These are phyloP conservation scores for Lysandra coridon DNA, from an alignment of 2,888 invertebrate species.

Conservation along the genomic window DNA sequence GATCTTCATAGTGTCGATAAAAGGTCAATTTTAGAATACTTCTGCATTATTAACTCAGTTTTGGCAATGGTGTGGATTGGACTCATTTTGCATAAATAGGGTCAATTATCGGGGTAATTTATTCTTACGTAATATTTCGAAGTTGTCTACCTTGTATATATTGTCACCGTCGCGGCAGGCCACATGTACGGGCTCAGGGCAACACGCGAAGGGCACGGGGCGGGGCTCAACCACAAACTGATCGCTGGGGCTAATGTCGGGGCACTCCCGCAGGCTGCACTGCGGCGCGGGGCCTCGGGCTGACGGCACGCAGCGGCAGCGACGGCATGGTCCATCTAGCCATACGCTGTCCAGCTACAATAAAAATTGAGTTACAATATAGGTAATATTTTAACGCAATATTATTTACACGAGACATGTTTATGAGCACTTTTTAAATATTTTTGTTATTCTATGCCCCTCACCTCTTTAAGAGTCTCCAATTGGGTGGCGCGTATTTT, in stretches of 20 bases:
- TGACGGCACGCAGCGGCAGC: conserved; percentile 79
- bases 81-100: too few species aligned
- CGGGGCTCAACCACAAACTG: conserved; percentile 80
- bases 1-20: too few species aligned
- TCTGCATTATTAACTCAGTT: too few species aligned
- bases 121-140: too few species aligned
- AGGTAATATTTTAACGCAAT: too few species aligned
- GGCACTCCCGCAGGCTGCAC: conserved; percentile 80
- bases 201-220: conserved; percentile 82
- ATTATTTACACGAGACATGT: too few species aligned
- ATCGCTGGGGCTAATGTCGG: conserved; percentile 61
- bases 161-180: conserved; percentile 79
- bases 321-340: conserved; percentile 86
- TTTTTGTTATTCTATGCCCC: conserved; percentile 35
- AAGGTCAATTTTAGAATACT: too few species aligned
- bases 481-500: conserved; percentile 65
- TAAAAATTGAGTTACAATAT: too few species aligned
- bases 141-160: conserved; percentile 65
- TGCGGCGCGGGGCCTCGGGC: conserved; percentile 46
- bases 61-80: too few species aligned
- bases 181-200: conserved; percentile 78
- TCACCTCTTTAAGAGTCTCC: conserved; percentile 78
- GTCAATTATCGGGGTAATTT: too few species aligned
- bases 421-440: background rate
- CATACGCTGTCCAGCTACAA: conserved; percentile 80